phyloP scores from a whole-genome alignment of 2,113 vertebrate genomes.

The Dipodomys stephensi region DNA sequence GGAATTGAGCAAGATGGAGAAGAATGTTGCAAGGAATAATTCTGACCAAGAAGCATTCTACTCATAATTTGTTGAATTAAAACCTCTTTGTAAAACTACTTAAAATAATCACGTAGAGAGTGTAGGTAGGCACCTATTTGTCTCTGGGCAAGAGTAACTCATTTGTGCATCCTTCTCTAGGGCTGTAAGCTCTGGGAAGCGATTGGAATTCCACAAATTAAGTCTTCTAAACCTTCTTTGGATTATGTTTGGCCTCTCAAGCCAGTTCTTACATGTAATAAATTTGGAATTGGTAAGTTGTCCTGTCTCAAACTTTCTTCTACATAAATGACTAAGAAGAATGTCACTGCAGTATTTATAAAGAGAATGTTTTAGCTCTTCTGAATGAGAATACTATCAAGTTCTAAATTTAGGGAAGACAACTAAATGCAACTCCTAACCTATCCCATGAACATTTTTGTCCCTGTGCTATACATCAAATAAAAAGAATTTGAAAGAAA shows the following conservation, averaged over 20 bases:
- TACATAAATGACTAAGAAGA: neutral
- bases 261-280: neutral
- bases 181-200: neutral
- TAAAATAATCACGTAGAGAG: neutral
- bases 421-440: neutral
- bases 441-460: neutral
- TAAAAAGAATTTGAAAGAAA: neutral
- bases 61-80: no score
- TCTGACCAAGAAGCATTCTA: no score
- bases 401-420: neutral
- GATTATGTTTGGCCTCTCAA: neutral
- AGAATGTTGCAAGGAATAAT: no score
- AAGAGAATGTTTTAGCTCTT: neutral
- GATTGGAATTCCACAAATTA: neutral
- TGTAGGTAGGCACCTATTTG: neutral
- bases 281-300: neutral
- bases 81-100: no score
- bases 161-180: neutral
- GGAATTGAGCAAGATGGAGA: no score
- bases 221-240: neutral
- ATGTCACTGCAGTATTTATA: neutral
- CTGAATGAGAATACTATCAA: slow-evolving; percentile 23
- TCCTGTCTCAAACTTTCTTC: neutral
- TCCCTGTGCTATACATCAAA: neutral
- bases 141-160: neutral